Evolutionary conservation across 2,888 invertebrate genomes (phyloP).

Genomic region (Sinohyriopsis cumingii): DNA sequence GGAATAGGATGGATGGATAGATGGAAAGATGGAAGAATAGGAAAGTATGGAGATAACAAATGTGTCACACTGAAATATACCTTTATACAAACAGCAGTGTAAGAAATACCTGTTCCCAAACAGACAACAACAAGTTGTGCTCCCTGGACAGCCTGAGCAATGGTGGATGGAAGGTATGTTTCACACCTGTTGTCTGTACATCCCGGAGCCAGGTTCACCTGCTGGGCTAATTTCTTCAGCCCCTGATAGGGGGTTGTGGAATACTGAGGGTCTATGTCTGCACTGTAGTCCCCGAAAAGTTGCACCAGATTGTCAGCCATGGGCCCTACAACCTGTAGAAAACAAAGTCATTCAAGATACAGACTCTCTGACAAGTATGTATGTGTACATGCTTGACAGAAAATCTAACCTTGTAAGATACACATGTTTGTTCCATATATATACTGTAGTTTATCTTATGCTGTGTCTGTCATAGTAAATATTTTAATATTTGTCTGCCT

Average conservation of each 20-base stretch:
- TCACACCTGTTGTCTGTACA: constrained; percentile 55
- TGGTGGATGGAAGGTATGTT: constrained; percentile 35
- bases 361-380: too few species aligned
- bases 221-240: constrained; percentile 37
- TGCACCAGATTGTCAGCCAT: constrained; percentile 57
- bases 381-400: too few species aligned
- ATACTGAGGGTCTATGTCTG: constrained; percentile 46
- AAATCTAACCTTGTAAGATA: too few species aligned
- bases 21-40: not conserved
- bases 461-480: too few species aligned
- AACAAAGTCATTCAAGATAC: too few species aligned
- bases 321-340: constrained; percentile 62
- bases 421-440: too few species aligned
- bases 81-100: not conserved
- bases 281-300: constrained; percentile 61
- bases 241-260: constrained; percentile 54
- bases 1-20: not conserved
- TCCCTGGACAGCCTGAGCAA: constrained; percentile 41
- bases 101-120: constrained; percentile 57
- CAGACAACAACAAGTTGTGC: constrained; percentile 58
- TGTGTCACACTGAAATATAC: not conserved
- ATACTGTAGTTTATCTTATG: too few species aligned
- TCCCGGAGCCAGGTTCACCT: constrained; percentile 43
- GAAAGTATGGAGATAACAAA: not conserved
- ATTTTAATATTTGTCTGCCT: too few species aligned